Base-by-base conservation (phyloP, 2,888 invertebrate genomes). In the Caenorhabditis sulstoni region DNA sequence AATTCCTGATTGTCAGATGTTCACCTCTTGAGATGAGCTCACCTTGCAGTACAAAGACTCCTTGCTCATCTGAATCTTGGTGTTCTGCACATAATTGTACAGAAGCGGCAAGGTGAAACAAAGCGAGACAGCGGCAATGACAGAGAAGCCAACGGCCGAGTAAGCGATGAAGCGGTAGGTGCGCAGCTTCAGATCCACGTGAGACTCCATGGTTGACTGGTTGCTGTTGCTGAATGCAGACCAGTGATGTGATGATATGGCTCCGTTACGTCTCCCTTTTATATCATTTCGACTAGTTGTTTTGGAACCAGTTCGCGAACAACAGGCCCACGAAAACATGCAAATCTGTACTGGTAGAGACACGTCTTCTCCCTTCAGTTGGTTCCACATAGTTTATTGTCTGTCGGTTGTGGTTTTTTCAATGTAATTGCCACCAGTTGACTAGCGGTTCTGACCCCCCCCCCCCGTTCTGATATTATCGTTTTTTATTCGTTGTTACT, bases 201-300 rank as follows among this genome's bases (percentile, higher is more conserved):
- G 61, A 66, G 74, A 74, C 59, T 74, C 74, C 74, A 74, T 74
- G 58, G 65, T 66, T 59, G 64, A 73, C 70, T 62, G 70, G 70
- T 64, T 62, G 71, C 62, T 71, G 62, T 71, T 71, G 64, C 62
- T 71, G 64, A 71, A 64, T 71, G 62, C 71, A 50, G 35, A 35
- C 71, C 71, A 71, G 71, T 71, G 55, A 71, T 71, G 64, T 71
- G 71, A 71, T 71, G 57, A 50, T 37, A 20, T 44, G 18, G 71
- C 71, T 71, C 64, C 22, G 20, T 3, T n/a, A 7, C 14, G 16
- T 29, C 37, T 4, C 12, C 37, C 22, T 71, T 71, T 64, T 71
- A 71, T 71, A 71, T 64, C 49, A 61, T 39, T 23, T 39, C 29
- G 29, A 29, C 29, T 29, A 29, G 29, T 29, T 29, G 29, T 29